Percentiles rank a stretch among this genome's conserved stretches.
phyloP scores from a whole-genome alignment of 2,888 invertebrate genomes.

The Drosophila mulleri region DNA sequence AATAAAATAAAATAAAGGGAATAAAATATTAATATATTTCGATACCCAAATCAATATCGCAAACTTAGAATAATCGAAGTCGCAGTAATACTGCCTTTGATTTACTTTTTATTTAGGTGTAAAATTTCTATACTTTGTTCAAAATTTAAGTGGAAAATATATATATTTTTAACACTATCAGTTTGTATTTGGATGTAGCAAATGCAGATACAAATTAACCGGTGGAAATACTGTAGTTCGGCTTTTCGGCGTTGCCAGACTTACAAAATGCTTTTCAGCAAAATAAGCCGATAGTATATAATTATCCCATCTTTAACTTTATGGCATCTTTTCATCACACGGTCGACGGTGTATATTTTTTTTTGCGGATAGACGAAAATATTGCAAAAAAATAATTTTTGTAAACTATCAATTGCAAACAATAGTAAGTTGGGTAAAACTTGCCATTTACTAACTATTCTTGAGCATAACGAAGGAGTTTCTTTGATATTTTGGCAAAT shows the following conservation, averaged over 20 bases:
- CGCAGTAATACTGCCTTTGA: too few species aligned
- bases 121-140: neutral
- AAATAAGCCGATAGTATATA: conserved; percentile 9
- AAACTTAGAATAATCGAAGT: too few species aligned
- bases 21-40: neutral
- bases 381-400: conserved; percentile 6
- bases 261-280: neutral
- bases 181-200: neutral
- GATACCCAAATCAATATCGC: neutral
- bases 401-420: conserved; percentile 1
- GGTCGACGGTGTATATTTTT: conserved; percentile 33
- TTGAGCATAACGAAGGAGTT: neutral
- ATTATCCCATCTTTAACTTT: conserved; percentile 20
- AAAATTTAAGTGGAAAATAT: neutral
- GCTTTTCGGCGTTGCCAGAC: conserved; percentile 21
- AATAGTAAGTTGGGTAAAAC: conserved; percentile 22
- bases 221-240: neutral
- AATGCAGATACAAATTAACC: neutral
- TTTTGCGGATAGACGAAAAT: conserved; percentile 25
- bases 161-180: neutral
- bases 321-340: conserved; percentile 32
- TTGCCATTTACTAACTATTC: neutral
- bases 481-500: conserved; percentile 16
- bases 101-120: neutral
- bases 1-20: neutral